Evolutionary conservation across 2,113 vertebrate species (phyloP), one percentile per base, ranked within the genome.

Genomic region (Eurypyga helias): DNA sequence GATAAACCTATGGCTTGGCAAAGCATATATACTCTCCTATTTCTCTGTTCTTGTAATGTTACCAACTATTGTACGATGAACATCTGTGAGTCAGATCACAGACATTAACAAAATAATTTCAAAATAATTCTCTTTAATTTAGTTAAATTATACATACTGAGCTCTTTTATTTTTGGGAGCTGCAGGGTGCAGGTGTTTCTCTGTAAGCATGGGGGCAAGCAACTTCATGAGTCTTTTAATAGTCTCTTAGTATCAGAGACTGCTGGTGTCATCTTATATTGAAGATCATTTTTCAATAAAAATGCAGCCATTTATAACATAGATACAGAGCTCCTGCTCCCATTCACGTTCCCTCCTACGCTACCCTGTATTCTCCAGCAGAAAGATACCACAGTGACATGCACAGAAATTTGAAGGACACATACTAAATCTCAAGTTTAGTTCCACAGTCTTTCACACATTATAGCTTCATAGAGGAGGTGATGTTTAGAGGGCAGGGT

Each of bases 71-170:
- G 58, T 69, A 69, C 92, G 43, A 83, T 72, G 78, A 75, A 57
- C 60, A 88, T 67, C 75, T 62, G 55, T 96, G 96, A 96, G 71
- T 95, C 95, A 96, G 78, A 83, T 69, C 57, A 49, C 85, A 96
- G 93, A 87, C 58, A 54, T 70, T 76, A 94, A 85, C 80, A 89
- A 96, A 93, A 92, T 60, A 2, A 73, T 87, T 87, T 76, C 0
- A 86, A 92, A 93, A 90, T 83, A 1, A 75, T 90, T 77, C 41
- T 41, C 41, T 41, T 96, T 94, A 94, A 93, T 96, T 92, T 82
- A 41, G 71, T 94, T 83, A 87, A 92, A 79, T 97, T 55, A 84
- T 41, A 78, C 65, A 29, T 69, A 52, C 57, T 29, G 67, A 96
- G 52, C 70, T 89, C 38, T 85, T 89, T 79, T 96, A 91, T 90